Base-by-base conservation (phyloP, 2,797 vertebrate species). In the Amniataba percoides region DNA sequence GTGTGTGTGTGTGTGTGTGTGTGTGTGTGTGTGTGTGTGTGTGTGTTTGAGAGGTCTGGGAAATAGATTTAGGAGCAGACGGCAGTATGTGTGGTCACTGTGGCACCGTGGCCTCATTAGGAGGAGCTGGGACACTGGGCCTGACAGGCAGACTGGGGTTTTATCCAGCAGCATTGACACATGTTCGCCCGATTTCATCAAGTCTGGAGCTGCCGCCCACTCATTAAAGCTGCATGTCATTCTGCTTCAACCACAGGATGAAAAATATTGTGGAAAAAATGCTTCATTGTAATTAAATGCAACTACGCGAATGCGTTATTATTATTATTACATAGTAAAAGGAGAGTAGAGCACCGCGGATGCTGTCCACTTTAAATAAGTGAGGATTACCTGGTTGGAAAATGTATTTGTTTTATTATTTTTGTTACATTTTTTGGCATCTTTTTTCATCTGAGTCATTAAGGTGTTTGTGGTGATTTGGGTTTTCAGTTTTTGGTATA, bases 41-140 rank as follows among this genome's bases (percentile, higher is more conserved):
- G 83, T 74, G 83, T 40, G 65, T 62, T 62, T 56, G 34, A 71
- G 76, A 72, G 83, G 88, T 92, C 94, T 96, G 95, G 90, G 86
- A 94, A 95, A 94, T 34, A 81, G 88, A 94, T 95, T 89, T 87
- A 78, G 88, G 75, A 90, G 86, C 89, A 90, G 90, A 82, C 87
- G 77, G 88, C 89, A 67, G 88, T 83, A 87, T 87, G 92, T 94
- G 91, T 95, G 91, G 90, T 92, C 89, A 93, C 84, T 82, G 84
- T 89, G 90, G 88, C 89, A 85, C 85, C 74, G 72, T 53, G 81
- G 89, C 90, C 92, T 92, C 90, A 85, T 92, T 89, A 92, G 83
- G 81, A 85, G 79, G 80, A 87, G 87, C 76, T 68, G 83, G 88
- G 87, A 88, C 87, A 82, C 68, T 34, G 81, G 66, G 74, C 65